Percentiles rank a stretch among this genome's conserved stretches.
Evolutionary conservation across 2,888 invertebrate genomes (phyloP).

Genomic region (Drosophila fungiperda): DNA sequence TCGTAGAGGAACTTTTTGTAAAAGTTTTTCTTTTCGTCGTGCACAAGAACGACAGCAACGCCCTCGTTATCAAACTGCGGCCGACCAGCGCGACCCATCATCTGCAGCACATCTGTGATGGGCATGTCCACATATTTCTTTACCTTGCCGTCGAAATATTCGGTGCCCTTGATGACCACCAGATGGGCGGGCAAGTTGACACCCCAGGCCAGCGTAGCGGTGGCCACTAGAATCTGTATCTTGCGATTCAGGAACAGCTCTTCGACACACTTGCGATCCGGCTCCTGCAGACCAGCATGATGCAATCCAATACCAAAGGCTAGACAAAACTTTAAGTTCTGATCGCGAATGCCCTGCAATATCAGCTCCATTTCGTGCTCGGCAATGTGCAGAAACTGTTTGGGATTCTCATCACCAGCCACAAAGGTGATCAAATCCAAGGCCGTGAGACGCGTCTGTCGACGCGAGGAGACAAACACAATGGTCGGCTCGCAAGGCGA

Average conservation of each 20-base stretch:
- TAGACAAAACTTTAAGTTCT: constrained; percentile 95
- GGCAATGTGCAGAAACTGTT: constrained; percentile 96
- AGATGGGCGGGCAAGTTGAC: constrained; percentile 99
- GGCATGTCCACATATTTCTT: constrained; percentile 99
- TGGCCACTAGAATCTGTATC: constrained; percentile 98
- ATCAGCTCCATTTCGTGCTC: constrained; percentile 94
- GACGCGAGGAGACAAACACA: constrained; percentile 97
- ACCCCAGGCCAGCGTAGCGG: constrained; percentile 99
- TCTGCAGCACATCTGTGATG: constrained; percentile 99
- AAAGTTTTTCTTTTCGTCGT: constrained; percentile 99
- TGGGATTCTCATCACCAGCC: constrained; percentile 96
- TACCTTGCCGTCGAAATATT: constrained; percentile 98
- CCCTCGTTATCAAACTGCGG: constrained; percentile 98
- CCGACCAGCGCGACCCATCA: constrained; percentile 99
- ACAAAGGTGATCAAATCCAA: constrained; percentile 96
- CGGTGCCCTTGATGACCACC: constrained; percentile 99
- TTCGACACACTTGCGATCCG: constrained; percentile 95
- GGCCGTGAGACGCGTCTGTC: constrained; percentile 98
- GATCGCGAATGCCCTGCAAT: constrained; percentile 90
- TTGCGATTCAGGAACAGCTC: constrained; percentile 97
- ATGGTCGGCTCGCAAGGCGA: constrained; percentile 96
- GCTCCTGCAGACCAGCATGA: constrained; percentile 98
- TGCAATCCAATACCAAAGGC: constrained; percentile 99
- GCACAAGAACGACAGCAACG: constrained; percentile 94
- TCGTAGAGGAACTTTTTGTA: constrained; percentile 99